Percentiles rank a stretch among this genome's conserved stretches.
Evolutionary conservation across 2,888 invertebrate species (phyloP).

Genomic region (Andricus curvator): DNA sequence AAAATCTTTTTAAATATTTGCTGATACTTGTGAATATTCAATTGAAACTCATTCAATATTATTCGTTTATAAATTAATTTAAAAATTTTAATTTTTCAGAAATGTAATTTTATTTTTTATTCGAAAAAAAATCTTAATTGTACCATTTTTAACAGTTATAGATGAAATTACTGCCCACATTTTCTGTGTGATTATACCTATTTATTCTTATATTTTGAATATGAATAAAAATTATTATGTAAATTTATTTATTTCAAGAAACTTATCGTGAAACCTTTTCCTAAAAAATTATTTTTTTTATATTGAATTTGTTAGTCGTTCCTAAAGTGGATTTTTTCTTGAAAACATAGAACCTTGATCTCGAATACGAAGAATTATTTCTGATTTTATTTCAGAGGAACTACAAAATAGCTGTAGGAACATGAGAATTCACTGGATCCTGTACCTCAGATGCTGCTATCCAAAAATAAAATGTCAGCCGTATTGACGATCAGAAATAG

Average conservation of each 20-base stretch:
- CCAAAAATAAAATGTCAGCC: constrained; percentile 70
- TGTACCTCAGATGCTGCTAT: constrained; percentile 66
- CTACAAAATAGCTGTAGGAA: constrained; percentile 4
- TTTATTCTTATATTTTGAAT: not conserved
- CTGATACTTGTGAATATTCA: no score
- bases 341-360: constrained; percentile 40
- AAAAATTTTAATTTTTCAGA: no score
- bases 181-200: not conserved
- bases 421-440: constrained; percentile 61
- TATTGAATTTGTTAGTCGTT: not conserved
- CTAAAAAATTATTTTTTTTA: not conserved
- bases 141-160: no score
- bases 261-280: no score
- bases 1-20: no score
- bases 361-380: constrained; percentile 1
- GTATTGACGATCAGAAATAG: constrained; percentile 74
- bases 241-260: not conserved
- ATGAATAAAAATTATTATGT: not conserved
- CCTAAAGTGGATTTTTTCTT: not conserved
- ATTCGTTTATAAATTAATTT: no score
- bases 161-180: no score
- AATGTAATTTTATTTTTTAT: no score
- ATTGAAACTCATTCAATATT: no score
- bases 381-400: not conserved
- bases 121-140: no score